Evolutionary conservation across 1,140 invertebrate genomes (phyloP).

Genomic region (Pogonus chalceus): DNA sequence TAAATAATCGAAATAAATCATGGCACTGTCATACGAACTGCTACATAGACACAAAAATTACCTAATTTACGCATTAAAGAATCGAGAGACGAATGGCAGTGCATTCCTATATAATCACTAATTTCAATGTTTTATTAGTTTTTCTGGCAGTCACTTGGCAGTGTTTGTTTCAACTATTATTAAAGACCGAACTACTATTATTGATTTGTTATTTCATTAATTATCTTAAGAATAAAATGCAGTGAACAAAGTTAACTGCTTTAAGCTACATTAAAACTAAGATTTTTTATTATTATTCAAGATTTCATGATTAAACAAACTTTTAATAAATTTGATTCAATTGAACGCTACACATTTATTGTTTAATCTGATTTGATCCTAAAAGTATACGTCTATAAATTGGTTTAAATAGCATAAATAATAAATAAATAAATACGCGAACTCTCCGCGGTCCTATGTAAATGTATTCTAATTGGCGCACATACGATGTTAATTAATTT

Average conservation of each 20-base stretch:
- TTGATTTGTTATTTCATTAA: conserved; percentile 5
- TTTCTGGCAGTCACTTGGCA: conserved; percentile 17
- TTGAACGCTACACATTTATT: too few relatives aligned
- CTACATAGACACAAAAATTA: not conserved
- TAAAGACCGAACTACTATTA: conserved; percentile 11
- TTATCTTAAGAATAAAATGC: conserved; percentile 12
- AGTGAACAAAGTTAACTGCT: conserved; percentile 12
- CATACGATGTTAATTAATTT: too few relatives aligned
- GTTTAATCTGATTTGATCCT: too few relatives aligned
- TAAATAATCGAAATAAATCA: not conserved
- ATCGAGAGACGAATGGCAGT: not conserved
- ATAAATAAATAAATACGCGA: too few relatives aligned
- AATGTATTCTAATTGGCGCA: too few relatives aligned
- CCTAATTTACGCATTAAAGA: not conserved
- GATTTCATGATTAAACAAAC: not conserved
- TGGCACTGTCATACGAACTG: conserved; percentile 1
- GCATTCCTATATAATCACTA: not conserved
- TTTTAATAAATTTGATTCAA: not conserved
- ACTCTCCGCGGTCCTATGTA: too few relatives aligned
- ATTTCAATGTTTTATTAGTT: not conserved
- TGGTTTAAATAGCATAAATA: too few relatives aligned
- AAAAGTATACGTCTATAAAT: too few relatives aligned
- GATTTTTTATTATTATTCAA: conserved; percentile 6
- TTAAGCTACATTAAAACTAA: conserved; percentile 5
- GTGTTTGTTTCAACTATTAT: conserved; percentile 18